Evolutionary conservation across 2,797 vertebrate genomes (phyloP).

Genomic region (Pristis pectinata): DNA sequence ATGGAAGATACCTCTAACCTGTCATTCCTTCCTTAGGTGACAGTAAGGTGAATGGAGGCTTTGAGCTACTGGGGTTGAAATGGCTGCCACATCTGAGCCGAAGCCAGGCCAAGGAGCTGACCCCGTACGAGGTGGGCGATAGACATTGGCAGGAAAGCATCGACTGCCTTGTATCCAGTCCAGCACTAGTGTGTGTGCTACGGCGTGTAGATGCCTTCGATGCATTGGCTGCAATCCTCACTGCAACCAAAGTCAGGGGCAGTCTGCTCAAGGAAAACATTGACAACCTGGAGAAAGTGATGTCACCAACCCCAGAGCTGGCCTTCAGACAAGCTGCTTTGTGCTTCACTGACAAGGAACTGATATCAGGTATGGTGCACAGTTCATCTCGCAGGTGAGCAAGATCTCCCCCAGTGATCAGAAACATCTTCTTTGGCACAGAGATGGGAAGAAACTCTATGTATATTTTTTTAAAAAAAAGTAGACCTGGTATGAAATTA

Average conservation of each 20-base stretch:
- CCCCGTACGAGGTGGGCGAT: constrained; percentile 62
- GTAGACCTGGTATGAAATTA: not conserved
- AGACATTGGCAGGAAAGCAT: constrained; percentile 49
- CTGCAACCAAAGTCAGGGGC: not conserved
- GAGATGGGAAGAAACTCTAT: not conserved
- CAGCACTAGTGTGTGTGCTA: constrained; percentile 54
- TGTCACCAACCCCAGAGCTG: constrained; percentile 60
- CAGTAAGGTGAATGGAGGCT: constrained; percentile 39
- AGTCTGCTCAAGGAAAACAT: not conserved
- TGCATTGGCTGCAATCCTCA: constrained; percentile 47
- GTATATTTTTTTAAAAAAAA: not conserved
- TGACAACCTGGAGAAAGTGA: constrained; percentile 47
- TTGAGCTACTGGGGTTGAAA: constrained; percentile 60
- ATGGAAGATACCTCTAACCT: not conserved
- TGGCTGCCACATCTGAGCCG: constrained; percentile 55
- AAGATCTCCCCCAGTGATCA: not conserved
- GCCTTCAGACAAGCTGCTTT: constrained; percentile 57
- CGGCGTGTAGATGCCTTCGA: constrained; percentile 47
- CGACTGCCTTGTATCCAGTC: constrained; percentile 47
- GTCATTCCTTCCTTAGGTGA: not conserved
- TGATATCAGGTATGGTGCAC: constrained; percentile 49
- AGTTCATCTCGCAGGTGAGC: not conserved
- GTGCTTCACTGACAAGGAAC: constrained; percentile 59
- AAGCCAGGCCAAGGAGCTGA: constrained; percentile 58
- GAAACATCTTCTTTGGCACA: not conserved